These are phyloP conservation scores for Orthonychiurus folsomi DNA, from an alignment of 2,888 invertebrate genomes.

Conservation along the genomic window DNA sequence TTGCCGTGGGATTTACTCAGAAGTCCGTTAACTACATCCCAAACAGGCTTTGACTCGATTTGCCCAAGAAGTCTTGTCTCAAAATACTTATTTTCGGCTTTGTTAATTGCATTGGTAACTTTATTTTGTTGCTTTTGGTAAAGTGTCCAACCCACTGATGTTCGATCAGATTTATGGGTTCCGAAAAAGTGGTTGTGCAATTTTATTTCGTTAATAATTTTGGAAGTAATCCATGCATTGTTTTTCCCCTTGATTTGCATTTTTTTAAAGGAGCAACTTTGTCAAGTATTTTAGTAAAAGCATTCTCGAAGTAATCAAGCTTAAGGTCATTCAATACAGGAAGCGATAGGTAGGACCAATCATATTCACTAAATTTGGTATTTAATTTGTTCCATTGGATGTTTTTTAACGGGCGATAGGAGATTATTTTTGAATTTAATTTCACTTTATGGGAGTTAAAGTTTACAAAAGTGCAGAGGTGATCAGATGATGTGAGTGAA, in stretches of 20 bases:
- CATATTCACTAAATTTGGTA: not conserved
- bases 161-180: too few species aligned
- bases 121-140: too few species aligned
- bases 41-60: too few species aligned
- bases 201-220: too few species aligned
- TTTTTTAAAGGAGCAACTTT: not conserved
- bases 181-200: too few species aligned
- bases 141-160: too few species aligned
- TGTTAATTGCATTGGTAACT: too few species aligned
- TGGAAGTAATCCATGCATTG: too few species aligned
- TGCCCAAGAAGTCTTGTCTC: too few species aligned
- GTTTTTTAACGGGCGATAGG: not conserved
- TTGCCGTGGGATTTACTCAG: too few species aligned
- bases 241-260: not conserved
- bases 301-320: not conserved
- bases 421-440: not conserved
- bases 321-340: not conserved
- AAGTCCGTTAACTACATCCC: too few species aligned
- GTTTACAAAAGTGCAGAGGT: not conserved
- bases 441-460: not conserved
- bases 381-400: not conserved
- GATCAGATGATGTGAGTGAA: not conserved
- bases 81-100: too few species aligned
- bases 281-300: not conserved
- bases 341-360: not conserved